phyloP scores from a whole-genome alignment of 53 echinoderm and acorn worm species.

The Zoroaster sp. region DNA sequence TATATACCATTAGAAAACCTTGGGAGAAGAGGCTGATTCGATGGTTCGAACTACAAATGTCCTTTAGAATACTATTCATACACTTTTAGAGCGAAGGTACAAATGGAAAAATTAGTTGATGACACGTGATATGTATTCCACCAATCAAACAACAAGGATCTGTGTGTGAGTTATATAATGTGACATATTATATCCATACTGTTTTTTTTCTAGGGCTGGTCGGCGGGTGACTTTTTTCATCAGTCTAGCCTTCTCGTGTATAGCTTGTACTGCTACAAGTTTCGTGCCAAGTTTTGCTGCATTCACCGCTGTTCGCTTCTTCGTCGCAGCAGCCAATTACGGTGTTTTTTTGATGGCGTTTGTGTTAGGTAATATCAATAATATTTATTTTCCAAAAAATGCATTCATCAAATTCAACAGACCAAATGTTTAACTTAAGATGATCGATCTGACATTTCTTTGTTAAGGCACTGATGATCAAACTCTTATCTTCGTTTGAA shows the following conservation, averaged over 20 bases:
- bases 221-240: slow-evolving; percentile 5
- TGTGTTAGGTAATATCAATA: slow-evolving; percentile 12
- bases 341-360: slow-evolving; percentile 17
- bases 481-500: too few species aligned
- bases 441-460: too few species aligned
- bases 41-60: too few species aligned
- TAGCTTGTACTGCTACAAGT: background rate
- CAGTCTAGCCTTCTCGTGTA: background rate
- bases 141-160: too few species aligned
- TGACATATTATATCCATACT: background rate
- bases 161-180: background rate
- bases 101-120: too few species aligned
- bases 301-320: slow-evolving; percentile 8
- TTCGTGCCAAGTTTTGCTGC: background rate
- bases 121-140: too few species aligned
- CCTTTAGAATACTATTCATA: too few species aligned
- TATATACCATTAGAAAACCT: background rate
- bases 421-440: too few species aligned
- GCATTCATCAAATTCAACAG: too few species aligned
- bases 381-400: too few species aligned
- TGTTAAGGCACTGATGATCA: too few species aligned
- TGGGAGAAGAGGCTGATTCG: too few species aligned
- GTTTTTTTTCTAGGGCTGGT: slow-evolving; percentile 1
- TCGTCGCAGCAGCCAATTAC: slow-evolving; percentile 16
- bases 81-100: background rate